phyloP scores from a whole-genome alignment of 2,797 vertebrate genomes.

The Spinus olivaceus region DNA sequence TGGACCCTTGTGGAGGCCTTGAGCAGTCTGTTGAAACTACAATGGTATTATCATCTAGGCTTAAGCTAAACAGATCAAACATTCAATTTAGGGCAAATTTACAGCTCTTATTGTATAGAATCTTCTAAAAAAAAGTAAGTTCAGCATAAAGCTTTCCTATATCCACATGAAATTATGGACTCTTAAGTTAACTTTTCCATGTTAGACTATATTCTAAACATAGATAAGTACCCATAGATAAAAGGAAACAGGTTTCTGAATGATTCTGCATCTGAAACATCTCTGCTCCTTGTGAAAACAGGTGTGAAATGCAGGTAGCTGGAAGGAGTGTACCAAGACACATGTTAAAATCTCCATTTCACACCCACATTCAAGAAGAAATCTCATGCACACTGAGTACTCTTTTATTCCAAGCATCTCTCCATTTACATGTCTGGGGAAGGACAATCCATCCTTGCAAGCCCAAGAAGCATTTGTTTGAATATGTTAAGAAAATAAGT shows the following conservation, averaged over 20 bases:
- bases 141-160: not conserved
- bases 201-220: not conserved
- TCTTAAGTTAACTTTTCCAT: not conserved
- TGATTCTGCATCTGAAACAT: not conserved
- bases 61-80: not conserved
- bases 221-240: not conserved
- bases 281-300: not conserved
- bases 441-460: not conserved
- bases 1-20: not conserved
- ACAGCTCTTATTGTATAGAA: not conserved
- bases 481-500: not conserved
- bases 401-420: not conserved
- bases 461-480: not conserved
- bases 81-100: not conserved
- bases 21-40: accelerated
- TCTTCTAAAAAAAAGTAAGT: not conserved
- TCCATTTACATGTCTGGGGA: not conserved
- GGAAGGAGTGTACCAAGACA: not conserved
- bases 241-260: not conserved
- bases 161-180: not conserved
- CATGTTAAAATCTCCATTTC: not conserved
- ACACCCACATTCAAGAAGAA: not conserved
- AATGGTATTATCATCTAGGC: not conserved
- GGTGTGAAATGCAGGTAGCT: not conserved
- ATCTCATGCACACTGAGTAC: not conserved